phyloP scores from a whole-genome alignment of 2,113 vertebrate species.

The Charina bottae region DNA sequence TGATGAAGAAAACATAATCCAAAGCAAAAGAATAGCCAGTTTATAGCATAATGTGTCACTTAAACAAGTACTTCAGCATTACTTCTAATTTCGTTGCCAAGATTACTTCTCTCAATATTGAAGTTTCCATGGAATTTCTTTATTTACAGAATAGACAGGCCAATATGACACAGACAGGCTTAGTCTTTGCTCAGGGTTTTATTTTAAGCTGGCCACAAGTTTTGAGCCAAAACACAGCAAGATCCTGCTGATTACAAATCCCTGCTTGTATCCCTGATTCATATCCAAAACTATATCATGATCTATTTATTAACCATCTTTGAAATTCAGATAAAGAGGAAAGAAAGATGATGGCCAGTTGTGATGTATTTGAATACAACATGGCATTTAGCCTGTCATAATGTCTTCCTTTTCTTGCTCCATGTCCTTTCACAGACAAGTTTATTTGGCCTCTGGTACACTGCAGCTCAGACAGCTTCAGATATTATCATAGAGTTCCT shows the following conservation, averaged over 20 bases:
- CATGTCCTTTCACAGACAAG: neutral
- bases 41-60: neutral
- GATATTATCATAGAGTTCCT: slow-evolving; percentile 13
- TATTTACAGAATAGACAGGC: neutral
- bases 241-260: neutral
- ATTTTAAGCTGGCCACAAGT: neutral
- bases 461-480: slow-evolving; percentile 12
- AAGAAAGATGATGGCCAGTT: neutral
- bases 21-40: neutral
- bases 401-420: neutral
- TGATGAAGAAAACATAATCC: neutral
- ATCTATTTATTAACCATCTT: neutral
- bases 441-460: slow-evolving; percentile 10
- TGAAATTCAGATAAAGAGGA: neutral
- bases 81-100: neutral
- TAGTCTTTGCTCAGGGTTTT: neutral
- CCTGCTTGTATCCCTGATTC: neutral
- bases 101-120: neutral
- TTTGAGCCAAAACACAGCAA: neutral
- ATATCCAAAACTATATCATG: neutral
- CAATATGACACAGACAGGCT: neutral
- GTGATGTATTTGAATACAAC: neutral
- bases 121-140: neutral
- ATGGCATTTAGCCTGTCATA: neutral
- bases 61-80: neutral